Conservation (phyloP, 2,888 invertebrate genomes). For the Cosmia trapezina region DNA sequence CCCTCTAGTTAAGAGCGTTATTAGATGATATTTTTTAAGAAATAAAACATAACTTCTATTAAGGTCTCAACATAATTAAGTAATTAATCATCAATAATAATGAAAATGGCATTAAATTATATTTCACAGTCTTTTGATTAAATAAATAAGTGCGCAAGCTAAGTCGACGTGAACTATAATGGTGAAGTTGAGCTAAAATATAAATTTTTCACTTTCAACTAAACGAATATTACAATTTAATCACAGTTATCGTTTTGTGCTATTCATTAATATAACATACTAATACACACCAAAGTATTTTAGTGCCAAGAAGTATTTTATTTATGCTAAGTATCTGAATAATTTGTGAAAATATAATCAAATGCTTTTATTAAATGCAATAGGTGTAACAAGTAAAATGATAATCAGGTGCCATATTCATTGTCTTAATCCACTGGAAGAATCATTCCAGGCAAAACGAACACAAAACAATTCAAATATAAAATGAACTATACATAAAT, state of each 20-base stretch:
- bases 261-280: slow-evolving; percentile 38
- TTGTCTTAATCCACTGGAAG: slow-evolving; percentile 31
- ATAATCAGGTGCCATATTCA: slow-evolving; percentile 62
- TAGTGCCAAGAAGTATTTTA: slow-evolving; percentile 23
- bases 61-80: slow-evolving; percentile 74
- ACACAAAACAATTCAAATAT: slow-evolving; percentile 44
- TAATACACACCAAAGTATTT: slow-evolving; percentile 16
- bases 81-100: slow-evolving; percentile 75
- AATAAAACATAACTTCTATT: slow-evolving; percentile 71
- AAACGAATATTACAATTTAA: slow-evolving; percentile 56
- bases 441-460: slow-evolving; percentile 42
- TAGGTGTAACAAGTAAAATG: slow-evolving; percentile 52
- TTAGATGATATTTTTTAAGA: slow-evolving; percentile 63
- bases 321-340: slow-evolving; percentile 22
- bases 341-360: slow-evolving; percentile 49
- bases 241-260: slow-evolving; percentile 64
- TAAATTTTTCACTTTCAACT: slow-evolving; percentile 40
- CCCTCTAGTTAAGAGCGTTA: not conserved
- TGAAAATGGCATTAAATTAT: slow-evolving; percentile 85
- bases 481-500: slow-evolving; percentile 21
- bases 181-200: slow-evolving; percentile 46
- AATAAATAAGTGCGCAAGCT: slow-evolving; percentile 78
- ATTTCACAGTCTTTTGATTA: slow-evolving; percentile 86
- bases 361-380: slow-evolving; percentile 72
- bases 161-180: slow-evolving; percentile 56